Evolutionary conservation across 35 echinoderm and acorn worm species (phyloP), one percentile per base, ranked within the genome.

Genomic region (Patiria miniata): DNA sequence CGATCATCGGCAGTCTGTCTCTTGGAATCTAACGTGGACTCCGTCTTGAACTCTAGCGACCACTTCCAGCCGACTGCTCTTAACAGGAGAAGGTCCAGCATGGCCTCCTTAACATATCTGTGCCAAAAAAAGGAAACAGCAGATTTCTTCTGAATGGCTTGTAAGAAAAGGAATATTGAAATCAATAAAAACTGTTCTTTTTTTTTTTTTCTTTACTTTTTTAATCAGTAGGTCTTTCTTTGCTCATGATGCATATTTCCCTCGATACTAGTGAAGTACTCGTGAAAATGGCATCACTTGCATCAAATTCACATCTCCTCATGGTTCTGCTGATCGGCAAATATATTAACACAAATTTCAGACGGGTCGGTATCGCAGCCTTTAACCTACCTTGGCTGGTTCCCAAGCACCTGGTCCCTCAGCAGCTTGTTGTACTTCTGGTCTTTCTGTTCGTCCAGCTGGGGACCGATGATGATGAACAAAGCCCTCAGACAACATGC

Each of bases 341-440:
- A 80, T 19, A 39, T 47, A 39, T 40, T 51, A 80, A 19, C 30
- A 30, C 5, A 16, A 8, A 38, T 79, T 7, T 0, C 36, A 7
- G 19, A 16, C 39, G 7, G 18, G 7, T 9, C 8, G 1, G 36
- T 37, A 22, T 30, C 9, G 22, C 33, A 10, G 8, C 14, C 37
- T 37, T 36, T 38, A 36, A 61, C 82, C 37, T 60, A 61, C 82
- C 82, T 84, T 30, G 53, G 53, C 57, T 84, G 53, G 52, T 53
- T 37, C 38, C 57, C 57, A 17, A 84, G 52, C 57, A 59, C 51
- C 32, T 84, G 53, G 38, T 84, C 82, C 39, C 55, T 84, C 33
- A 84, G 38, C 30, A 39, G 29, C 21, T 28, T 58, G 38, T 65
- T 38, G 59, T 59, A 84, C 53, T 39, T 54, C 52, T 84, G 28